phyloP scores from a whole-genome alignment of 2,113 vertebrate genomes.

The Scomber japonicus region DNA sequence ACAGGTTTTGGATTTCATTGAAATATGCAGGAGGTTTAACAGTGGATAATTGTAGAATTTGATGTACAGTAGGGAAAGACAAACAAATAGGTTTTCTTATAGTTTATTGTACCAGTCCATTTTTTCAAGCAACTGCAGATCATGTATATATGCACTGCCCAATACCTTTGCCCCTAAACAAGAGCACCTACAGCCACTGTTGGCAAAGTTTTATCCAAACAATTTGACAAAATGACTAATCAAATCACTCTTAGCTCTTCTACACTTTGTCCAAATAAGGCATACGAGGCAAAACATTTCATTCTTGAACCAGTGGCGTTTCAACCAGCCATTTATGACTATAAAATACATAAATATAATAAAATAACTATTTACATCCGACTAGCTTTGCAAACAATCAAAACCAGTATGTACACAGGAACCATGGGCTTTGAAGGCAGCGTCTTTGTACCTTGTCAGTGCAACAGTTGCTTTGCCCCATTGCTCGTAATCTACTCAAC shows the following conservation, averaged over 20 bases:
- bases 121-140: constrained; percentile 48
- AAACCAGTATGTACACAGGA: constrained; percentile 65
- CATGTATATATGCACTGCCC: constrained; percentile 8
- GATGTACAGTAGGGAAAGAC: neutral
- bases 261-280: constrained; percentile 71
- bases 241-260: constrained; percentile 30
- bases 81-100: constrained; percentile 25
- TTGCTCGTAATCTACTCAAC: neutral
- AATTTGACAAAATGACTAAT: constrained; percentile 31
- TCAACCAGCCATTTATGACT: constrained; percentile 63
- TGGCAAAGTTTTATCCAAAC: constrained; percentile 28
- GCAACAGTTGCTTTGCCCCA: constrained; percentile 54
- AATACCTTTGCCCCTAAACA: constrained; percentile 9
- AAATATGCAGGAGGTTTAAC: neutral
- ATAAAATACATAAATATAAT: constrained; percentile 83
- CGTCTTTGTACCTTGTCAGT: constrained; percentile 60
- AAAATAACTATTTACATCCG: constrained; percentile 82
- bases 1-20: neutral
- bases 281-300: constrained; percentile 65
- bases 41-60: neutral
- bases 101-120: constrained; percentile 49
- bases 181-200: constrained; percentile 25
- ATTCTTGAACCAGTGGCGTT: constrained; percentile 65
- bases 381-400: constrained; percentile 66
- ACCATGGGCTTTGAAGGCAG: constrained; percentile 35